phyloP scores from a whole-genome alignment of 1,140 invertebrate genomes.

The Trichonephila clavata region DNA sequence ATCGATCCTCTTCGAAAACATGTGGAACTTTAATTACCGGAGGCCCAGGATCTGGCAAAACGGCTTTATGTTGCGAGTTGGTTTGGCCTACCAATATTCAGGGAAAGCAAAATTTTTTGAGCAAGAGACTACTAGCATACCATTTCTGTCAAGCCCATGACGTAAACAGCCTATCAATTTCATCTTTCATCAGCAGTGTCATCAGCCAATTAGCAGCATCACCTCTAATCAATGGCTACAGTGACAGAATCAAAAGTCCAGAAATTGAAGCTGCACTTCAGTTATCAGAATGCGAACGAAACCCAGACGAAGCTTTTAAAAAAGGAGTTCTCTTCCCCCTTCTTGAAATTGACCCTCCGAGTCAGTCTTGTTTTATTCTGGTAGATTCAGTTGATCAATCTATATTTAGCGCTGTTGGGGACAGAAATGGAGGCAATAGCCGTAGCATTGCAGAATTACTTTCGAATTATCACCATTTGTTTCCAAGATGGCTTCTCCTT shows the following conservation, averaged over 20 bases:
- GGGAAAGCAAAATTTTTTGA: conserved; percentile 88
- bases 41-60: conserved; percentile 92
- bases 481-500: conserved; percentile 95
- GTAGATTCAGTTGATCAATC: conserved; percentile 96
- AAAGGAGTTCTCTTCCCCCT: conserved; percentile 92
- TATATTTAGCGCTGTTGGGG: conserved; percentile 60
- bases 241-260: conserved; percentile 89
- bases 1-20: conserved; percentile 85
- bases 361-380: conserved; percentile 90
- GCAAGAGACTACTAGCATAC: conserved; percentile 88
- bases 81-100: conserved; percentile 88
- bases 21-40: conserved; percentile 90
- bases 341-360: conserved; percentile 89
- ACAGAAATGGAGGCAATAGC: conserved; percentile 62
- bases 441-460: conserved; percentile 84
- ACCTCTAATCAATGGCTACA: conserved; percentile 85
- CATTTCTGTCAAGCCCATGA: conserved; percentile 90
- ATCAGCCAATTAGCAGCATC: conserved; percentile 89
- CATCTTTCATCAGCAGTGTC: conserved; percentile 90
- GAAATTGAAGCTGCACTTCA: conserved; percentile 82
- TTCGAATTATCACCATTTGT: conserved; percentile 93
- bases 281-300: conserved; percentile 81
- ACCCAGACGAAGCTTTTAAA: conserved; percentile 95
- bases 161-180: conserved; percentile 86
- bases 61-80: conserved; percentile 90